Base-by-base conservation (phyloP, 1,140 invertebrate species). In the Dinoponera quadriceps region DNA sequence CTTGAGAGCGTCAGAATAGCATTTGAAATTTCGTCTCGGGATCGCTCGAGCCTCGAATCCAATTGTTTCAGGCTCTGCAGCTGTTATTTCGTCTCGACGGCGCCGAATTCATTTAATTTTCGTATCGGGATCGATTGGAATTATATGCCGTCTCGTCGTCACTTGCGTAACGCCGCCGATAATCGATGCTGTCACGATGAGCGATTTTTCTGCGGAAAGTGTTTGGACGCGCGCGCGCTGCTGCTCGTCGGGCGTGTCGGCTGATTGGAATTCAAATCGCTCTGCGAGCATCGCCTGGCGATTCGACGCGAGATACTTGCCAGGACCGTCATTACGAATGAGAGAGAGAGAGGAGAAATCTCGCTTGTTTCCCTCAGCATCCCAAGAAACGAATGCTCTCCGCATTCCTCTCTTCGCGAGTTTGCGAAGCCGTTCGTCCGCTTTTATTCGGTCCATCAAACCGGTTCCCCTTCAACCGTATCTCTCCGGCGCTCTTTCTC, bases 401-500 rank as follows among this genome's bases (percentile, higher is more conserved):
- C 11, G 22, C 22, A 66, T 77, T 55, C 51, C 63, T 69, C 7
- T 68, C 29, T 68, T 11, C 20, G n/a, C 38, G 38, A 4, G 38
- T 44, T 44, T 22, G 16, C 9, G 20, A 27, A 66, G 27, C 44
- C n/a, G 14, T 49, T 66, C 80, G 65, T 59, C 44, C 59, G 65
- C 55, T 65, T 38, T 82, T 29, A 29, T 81, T 60, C 55, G 27
- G 59, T 65, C 59, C 25, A 59, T 71, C 80, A 87, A n/a, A 87
- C 85, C 85, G 85, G 85, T 87, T 87, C 83, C 83, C 62, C 77
- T 85, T 57, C 44, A 13, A 18, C 38, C 54, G 62, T 82, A 60
- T 27, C 77, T 86, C n/a, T 75, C 62, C 75, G 80, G 49, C 74
- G 33, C 65, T 80, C 57, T 71, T 49, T 71, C 38, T 11, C 16